Percentiles rank a stretch among this genome's conserved stretches.
phyloP scores from a whole-genome alignment of 2,888 invertebrate genomes.

The Tolmerus cingulatus region DNA sequence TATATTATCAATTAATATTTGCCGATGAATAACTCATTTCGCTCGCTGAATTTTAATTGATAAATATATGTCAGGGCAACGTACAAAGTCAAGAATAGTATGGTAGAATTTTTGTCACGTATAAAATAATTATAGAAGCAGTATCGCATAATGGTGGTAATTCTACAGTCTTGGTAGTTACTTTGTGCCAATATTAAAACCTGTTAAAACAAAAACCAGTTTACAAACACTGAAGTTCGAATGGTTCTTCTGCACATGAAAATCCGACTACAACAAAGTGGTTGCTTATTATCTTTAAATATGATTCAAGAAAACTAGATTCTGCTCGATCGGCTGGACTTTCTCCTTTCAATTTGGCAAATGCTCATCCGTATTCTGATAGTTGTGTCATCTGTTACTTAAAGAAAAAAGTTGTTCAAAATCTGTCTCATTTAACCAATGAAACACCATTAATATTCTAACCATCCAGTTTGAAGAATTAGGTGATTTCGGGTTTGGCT shows the following conservation, averaged over 20 bases:
- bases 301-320: background rate
- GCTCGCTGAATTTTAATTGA: background rate
- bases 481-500: background rate
- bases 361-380: background rate
- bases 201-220: background rate
- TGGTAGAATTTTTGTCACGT: background rate
- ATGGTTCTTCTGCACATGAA: background rate
- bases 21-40: background rate
- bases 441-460: background rate
- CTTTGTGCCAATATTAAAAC: background rate
- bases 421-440: background rate
- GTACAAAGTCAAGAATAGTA: background rate
- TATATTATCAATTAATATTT: background rate
- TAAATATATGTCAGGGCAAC: background rate
- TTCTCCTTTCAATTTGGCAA: background rate
- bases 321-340: background rate
- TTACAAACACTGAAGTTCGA: background rate
- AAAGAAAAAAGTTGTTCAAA: background rate
- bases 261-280: background rate
- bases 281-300: background rate
- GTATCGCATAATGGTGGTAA: background rate
- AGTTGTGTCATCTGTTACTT: background rate
- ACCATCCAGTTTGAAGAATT: background rate
- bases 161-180: background rate
- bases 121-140: background rate